Conservation (phyloP, 2,888 invertebrate species). For the Eilema griseolum region DNA sequence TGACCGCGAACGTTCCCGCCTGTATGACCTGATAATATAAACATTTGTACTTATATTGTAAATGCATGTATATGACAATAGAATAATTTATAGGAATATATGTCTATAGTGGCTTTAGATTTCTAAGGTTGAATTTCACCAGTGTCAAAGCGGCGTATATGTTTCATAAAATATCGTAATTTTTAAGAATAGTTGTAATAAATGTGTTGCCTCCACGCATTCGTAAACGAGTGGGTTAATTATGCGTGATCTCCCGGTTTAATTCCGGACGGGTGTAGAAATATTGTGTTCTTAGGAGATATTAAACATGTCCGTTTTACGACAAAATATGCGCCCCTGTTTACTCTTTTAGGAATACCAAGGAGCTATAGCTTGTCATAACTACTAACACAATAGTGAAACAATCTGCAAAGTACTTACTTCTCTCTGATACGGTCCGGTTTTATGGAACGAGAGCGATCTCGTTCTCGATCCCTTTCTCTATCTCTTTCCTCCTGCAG, state of each 20-base stretch:
- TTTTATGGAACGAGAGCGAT: constrained; percentile 87
- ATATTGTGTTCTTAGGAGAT: neutral
- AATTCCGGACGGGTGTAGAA: neutral
- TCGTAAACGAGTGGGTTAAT: neutral
- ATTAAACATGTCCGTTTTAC: neutral
- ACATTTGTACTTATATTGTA: neutral
- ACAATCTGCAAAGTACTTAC: constrained; percentile 66
- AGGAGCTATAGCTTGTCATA: neutral
- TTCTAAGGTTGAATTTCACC: neutral
- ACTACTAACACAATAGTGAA: neutral
- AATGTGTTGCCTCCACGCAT: neutral
- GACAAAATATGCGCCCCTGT: neutral
- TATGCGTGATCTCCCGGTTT: too few species aligned
- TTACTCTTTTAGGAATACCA: neutral
- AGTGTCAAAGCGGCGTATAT: neutral
- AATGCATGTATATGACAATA: neutral
- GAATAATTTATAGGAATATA: too few species aligned
- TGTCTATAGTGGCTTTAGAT: too few species aligned
- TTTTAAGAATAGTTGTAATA: neutral
- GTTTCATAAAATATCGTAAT: neutral
- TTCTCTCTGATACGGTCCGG: constrained; percentile 88
- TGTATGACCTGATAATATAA: constrained; percentile 86
- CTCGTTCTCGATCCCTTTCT: constrained; percentile 83
- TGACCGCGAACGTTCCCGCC: constrained; percentile 90
- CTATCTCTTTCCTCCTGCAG: constrained; percentile 78